Percentiles rank a stretch among this genome's conserved stretches.
These are phyloP conservation scores for Drosophila ficusphila DNA, from an alignment of 1,140 invertebrate species.

Conservation along the genomic window DNA sequence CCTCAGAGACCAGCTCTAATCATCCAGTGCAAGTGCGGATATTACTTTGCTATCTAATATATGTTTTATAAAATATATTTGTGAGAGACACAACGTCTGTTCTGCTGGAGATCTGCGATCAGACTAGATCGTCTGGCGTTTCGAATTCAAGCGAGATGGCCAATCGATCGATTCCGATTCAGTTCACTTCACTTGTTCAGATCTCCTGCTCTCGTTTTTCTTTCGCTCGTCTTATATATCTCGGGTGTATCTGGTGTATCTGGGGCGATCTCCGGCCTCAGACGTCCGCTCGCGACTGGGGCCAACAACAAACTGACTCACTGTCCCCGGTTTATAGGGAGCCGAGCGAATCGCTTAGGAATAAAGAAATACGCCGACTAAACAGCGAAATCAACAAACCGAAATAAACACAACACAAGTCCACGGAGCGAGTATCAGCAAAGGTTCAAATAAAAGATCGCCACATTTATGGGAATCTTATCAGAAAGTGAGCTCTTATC, in stretches of 20 bases:
- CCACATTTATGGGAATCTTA: constrained; percentile 58
- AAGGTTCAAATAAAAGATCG: constrained; percentile 25
- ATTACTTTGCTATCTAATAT: background rate
- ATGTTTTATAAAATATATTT: background rate
- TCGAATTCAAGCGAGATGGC: constrained; percentile 42
- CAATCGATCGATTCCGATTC: constrained; percentile 19
- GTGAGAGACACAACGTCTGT: constrained; percentile 29
- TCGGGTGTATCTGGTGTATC: constrained; percentile 13
- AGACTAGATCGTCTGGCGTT: constrained; percentile 41
- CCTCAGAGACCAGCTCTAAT: constrained; percentile 60
- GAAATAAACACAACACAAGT: constrained; percentile 39
- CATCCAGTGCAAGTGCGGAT: constrained; percentile 25
- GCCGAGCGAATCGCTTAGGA: constrained; percentile 52
- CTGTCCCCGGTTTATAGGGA: constrained; percentile 47
- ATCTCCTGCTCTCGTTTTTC: constrained; percentile 19
- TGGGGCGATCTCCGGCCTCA: constrained; percentile 30
- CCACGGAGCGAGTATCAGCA: constrained; percentile 24
- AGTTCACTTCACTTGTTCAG: background rate
- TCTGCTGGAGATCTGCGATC: constrained; percentile 45
- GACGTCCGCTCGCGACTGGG: constrained; percentile 60
- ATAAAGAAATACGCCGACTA: constrained; percentile 44
- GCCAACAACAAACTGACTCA: constrained; percentile 70
- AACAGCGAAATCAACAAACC: constrained; percentile 21
- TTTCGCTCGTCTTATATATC: too few relatives aligned
- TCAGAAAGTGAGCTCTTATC: constrained; percentile 53